Conservation (phyloP, 2,888 invertebrate species). For the Orchesella flavescens region DNA sequence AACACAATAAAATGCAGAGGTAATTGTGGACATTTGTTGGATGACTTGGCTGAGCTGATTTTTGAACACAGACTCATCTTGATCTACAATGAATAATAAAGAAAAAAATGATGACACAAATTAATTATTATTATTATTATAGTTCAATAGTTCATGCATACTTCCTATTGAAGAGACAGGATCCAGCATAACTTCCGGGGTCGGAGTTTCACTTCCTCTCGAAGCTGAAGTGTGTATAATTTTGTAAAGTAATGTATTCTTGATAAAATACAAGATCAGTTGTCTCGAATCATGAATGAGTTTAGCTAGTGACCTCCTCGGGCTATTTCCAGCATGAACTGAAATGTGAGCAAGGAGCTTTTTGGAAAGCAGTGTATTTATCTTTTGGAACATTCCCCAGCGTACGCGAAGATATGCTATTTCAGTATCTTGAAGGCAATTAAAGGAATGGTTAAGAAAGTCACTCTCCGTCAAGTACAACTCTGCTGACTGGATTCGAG, state of each 20-base stretch:
- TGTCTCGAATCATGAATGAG: slow-evolving; percentile 47
- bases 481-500: slow-evolving; percentile 41
- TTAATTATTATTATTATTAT: neutral
- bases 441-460: slow-evolving; percentile 26
- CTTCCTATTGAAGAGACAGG: slow-evolving; percentile 74
- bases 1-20: slow-evolving; percentile 74
- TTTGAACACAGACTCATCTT: slow-evolving; percentile 31
- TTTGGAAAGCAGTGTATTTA: slow-evolving; percentile 36
- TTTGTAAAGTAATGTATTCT: slow-evolving; percentile 50
- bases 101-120: neutral
- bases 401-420: slow-evolving; percentile 34
- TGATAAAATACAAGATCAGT: slow-evolving; percentile 44
- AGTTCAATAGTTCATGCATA: slow-evolving; percentile 3
- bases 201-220: slow-evolving; percentile 73
- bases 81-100: neutral
- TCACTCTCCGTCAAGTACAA: slow-evolving; percentile 40
- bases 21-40: slow-evolving; percentile 73
- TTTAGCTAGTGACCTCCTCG: slow-evolving; percentile 24
- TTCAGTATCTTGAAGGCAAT: slow-evolving; percentile 12
- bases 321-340: slow-evolving; percentile 12
- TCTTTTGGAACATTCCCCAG: slow-evolving; percentile 49
- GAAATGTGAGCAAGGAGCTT: slow-evolving; percentile 47
- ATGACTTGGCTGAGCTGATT: slow-evolving; percentile 73
- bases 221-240: slow-evolving; percentile 39
- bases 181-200: slow-evolving; percentile 74